Base-by-base conservation (phyloP, 1,140 invertebrate species). In the Pygmarrhopalites habei region DNA sequence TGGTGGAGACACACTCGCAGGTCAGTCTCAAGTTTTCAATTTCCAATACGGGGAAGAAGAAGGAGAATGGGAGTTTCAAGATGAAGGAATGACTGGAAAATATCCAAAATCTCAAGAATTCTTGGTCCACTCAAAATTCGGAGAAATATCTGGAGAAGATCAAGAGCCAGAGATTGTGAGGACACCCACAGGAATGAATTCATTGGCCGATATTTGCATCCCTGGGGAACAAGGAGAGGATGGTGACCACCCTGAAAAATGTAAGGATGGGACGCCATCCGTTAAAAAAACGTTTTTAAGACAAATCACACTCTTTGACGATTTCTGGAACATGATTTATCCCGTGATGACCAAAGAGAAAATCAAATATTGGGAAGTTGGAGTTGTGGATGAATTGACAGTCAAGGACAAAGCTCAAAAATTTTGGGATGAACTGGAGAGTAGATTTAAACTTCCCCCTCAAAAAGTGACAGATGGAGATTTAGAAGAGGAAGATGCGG, bases 311-410 rank as follows among this genome's bases (percentile, higher is more conserved):
- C 17, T 43, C 4, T 69, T 65, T 44, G 53, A 65, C 29, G 57
- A 65, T 15, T 60, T 65, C 51, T 69, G 67, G 67, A 69, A 69
- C 30, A 65, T 65, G 64, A 51, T 60, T 39, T 53, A 62, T 15
- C 67, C 67, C 2, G 58, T 69, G 1, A 35, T 64, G 28, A 49
- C 61, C 25, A 49, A 66, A n/a, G 46, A 64, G 29, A 53, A 52
- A 28, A 61, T 68, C 23, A 41, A 43, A 1, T 60, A 61, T 25
- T 55, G 59, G 60, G 66, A 67, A 28, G 51, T 69, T 14, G 62
- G 62, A 21, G 26, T 65, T 2, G 56, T 53, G 7, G 52, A 69
- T 51, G 60, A 59, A 10, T 28, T 58, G 3, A 57, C 39, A 29
- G 60, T 44, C 7, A 25, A 26, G n/a, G 57, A 56, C 2, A 69